These are phyloP conservation scores for Xiphophorus couchianus DNA, from an alignment of 2,113 vertebrate species.

Conservation along the genomic window DNA sequence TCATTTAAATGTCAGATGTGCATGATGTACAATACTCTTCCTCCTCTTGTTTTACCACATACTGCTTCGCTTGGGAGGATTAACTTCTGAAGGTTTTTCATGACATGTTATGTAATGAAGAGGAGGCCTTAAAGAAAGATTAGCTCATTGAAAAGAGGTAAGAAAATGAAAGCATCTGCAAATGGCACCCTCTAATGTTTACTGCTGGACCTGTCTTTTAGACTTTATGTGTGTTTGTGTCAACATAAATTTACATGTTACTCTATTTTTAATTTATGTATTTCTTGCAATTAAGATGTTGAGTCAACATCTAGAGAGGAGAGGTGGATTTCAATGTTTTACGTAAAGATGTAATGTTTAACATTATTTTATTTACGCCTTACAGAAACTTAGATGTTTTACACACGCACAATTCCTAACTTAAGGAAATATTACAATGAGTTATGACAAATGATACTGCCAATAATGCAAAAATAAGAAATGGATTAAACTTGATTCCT, in stretches of 20 bases:
- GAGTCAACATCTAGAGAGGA: conserved; percentile 14
- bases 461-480: background rate
- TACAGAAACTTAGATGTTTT: background rate
- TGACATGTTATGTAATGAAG: conserved; percentile 4
- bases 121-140: conserved; percentile 9
- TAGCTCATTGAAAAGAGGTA: conserved; percentile 3
- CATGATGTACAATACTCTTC: conserved; percentile 10
- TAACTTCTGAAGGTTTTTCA: conserved; percentile 7
- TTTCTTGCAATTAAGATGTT: conserved; percentile 24
- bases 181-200: conserved; percentile 62
- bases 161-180: conserved; percentile 31
- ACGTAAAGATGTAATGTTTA: background rate
- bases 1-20: conserved; percentile 32
- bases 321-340: background rate
- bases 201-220: conserved; percentile 46
- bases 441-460: background rate
- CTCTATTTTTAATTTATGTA: conserved; percentile 24
- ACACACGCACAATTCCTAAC: background rate
- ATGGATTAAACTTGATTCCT: too few species aligned
- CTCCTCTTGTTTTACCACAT: background rate
- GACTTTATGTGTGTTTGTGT: conserved; percentile 21
- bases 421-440: conserved; percentile 3
- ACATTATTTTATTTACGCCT: background rate
- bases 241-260: conserved; percentile 40
- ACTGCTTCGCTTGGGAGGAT: conserved; percentile 16